phyloP scores from a whole-genome alignment of 1,140 invertebrate species.

The Lamellibrachia luymesi region DNA sequence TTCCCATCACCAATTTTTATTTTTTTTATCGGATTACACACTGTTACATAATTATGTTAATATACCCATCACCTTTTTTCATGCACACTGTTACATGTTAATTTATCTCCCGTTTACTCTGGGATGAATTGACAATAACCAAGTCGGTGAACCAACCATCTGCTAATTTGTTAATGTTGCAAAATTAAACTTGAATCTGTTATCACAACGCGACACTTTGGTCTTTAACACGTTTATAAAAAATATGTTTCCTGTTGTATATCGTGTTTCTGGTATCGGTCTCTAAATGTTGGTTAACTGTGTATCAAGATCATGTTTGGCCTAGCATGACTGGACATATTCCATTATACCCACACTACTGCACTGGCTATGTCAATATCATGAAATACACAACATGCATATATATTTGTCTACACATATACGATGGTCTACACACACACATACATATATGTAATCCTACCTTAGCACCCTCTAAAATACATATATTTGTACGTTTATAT shows the following conservation, averaged over 20 bases:
- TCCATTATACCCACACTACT: not conserved
- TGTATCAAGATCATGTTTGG: too few relatives aligned
- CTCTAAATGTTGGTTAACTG: too few relatives aligned
- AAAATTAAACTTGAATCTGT: not conserved
- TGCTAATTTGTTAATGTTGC: not conserved
- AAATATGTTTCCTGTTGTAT: not conserved
- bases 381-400: not conserved
- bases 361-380: not conserved
- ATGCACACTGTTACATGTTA: not conserved
- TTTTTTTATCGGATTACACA: not conserved
- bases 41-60: not conserved
- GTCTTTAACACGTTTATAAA: not conserved
- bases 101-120: not conserved
- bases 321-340: not conserved
- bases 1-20: not conserved
- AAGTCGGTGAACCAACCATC: not conserved
- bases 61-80: too few relatives aligned
- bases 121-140: not conserved
- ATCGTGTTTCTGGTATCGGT: not conserved
- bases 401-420: not conserved
- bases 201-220: not conserved
- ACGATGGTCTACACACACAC: not conserved
- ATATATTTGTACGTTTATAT: not conserved
- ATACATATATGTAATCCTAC: not conserved
- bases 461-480: not conserved